Evolutionary conservation across 2,888 invertebrate species (phyloP).

Genomic region (Chloromyia formosa): DNA sequence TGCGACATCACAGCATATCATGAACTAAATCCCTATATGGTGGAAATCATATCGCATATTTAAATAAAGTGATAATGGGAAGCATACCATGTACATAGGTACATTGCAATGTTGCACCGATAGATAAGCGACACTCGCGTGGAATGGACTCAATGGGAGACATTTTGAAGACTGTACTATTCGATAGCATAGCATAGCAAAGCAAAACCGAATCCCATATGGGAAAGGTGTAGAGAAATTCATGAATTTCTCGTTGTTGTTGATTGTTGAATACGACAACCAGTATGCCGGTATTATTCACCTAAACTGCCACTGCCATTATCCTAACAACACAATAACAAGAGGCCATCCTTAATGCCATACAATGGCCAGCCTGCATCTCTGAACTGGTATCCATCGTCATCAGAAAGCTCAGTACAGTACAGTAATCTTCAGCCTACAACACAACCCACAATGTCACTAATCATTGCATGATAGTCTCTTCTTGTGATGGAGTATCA

Average conservation of each 20-base stretch:
- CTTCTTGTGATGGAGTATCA: conserved; percentile 18
- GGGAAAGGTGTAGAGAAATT: neutral
- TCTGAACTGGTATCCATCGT: neutral
- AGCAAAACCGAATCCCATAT: neutral
- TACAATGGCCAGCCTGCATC: conserved; percentile 2
- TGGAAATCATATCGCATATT: conserved; percentile 32
- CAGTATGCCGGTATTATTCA: neutral
- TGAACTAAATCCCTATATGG: conserved; percentile 6
- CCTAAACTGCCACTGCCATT: neutral
- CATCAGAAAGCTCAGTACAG: neutral
- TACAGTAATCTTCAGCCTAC: conserved; percentile 13
- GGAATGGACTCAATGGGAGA: neutral
- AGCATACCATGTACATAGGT: neutral
- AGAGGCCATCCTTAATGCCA: conserved; percentile 3
- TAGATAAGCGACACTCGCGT: neutral
- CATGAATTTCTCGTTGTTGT: neutral
- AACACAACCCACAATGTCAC: conserved; percentile 26
- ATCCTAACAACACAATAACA: neutral
- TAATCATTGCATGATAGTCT: conserved; percentile 11
- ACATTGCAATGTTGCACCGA: neutral
- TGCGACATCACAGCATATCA: neutral
- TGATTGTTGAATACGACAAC: neutral
- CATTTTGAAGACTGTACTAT: conserved; percentile 1
- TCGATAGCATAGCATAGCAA: neutral
- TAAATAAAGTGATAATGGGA: conserved; percentile 33